Evolutionary conservation across 2,797 vertebrate genomes (phyloP), one percentile per base, ranked within the genome.

Genomic region (Manis pentadactyla): DNA sequence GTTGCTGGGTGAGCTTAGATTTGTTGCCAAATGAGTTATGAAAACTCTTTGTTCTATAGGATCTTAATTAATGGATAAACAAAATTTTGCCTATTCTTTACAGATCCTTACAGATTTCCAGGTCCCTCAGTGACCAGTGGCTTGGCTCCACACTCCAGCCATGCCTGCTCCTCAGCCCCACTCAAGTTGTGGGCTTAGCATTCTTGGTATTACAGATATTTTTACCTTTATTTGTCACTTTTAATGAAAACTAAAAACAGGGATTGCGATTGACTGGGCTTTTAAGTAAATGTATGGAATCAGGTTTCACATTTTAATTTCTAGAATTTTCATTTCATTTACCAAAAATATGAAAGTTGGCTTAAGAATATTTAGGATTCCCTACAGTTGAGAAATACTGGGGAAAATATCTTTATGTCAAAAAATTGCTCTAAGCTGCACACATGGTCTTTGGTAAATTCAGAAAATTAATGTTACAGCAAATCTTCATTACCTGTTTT

Each of bases 31-130:
- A 78, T 88, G 23, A 63, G 19, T 94, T 86, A 64, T 49, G 14
- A 81, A 89, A 93, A 79, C 19, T 61, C 9, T 55, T 92, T 94
- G 69, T 84, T 81, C 34, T 86, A 96, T 85, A n/a, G 49, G 34
- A 42, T 83, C 7, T 27, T 25, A n/a, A 71, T 31, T 79, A 69
- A 93, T 55, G 39, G 25, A 49, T 10, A 55, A 92, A 73, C 11
- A 37, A 23, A 49, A 64, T 55, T 61, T 51, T 15, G 37, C 29
- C 29, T 89, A 0, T 63, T 10, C 46, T 46, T 12, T 46, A 2
- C 46, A 46, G 46, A 8, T 12, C 46, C 11, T 39, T 7, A 73
- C n/a, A 14, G 29, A 13, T 19, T 25, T 77, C 27, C 12, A 27
- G 0, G 7, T 87, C 0, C 34, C 10, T 46, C 18, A 4, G 9